These are phyloP conservation scores for Trematomus bernacchii DNA, from an alignment of 2,797 vertebrate species.

Conservation along the genomic window DNA sequence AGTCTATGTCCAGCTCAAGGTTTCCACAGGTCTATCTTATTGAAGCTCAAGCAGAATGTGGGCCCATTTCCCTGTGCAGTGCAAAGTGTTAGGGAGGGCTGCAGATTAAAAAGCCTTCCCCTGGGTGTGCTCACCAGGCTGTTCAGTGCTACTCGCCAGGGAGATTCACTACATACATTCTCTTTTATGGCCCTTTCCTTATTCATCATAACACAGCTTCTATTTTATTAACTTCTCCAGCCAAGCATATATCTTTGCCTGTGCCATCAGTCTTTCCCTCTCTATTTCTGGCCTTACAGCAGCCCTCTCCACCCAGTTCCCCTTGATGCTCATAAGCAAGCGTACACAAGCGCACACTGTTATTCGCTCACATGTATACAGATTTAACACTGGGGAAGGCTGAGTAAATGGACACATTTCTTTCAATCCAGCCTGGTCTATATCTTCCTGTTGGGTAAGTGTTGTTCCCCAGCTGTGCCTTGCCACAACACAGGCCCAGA, in stretches of 20 bases:
- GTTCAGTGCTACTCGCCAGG: constrained; percentile 74
- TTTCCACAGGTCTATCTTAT: constrained; percentile 65
- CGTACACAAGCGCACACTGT: constrained; percentile 49
- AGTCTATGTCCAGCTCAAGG: constrained; percentile 57
- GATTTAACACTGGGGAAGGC: constrained; percentile 49
- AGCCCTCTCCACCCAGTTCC: constrained; percentile 33
- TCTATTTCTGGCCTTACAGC: constrained; percentile 50
- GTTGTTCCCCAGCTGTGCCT: constrained; percentile 50
- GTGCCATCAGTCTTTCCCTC: constrained; percentile 70
- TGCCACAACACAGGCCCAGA: constrained; percentile 41
- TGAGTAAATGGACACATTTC: constrained; percentile 53
- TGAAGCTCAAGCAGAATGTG: constrained; percentile 73
- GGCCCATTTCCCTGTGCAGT: constrained; percentile 65
- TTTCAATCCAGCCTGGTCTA: constrained; percentile 54
- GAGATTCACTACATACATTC: constrained; percentile 84
- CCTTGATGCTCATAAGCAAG: constrained; percentile 54
- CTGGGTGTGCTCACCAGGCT: constrained; percentile 77
- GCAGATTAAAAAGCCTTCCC: constrained; percentile 83
- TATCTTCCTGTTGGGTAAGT: constrained; percentile 55
- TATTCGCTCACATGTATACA: constrained; percentile 60
- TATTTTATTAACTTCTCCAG: constrained; percentile 85
- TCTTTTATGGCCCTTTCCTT: constrained; percentile 84
- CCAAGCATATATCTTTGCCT: constrained; percentile 77
- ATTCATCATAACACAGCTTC: constrained; percentile 85
- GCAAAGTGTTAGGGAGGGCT: constrained; percentile 70